These are phyloP conservation scores for Platorchestia sp. DNA, from an alignment of 1,140 invertebrate genomes.

Conservation along the genomic window DNA sequence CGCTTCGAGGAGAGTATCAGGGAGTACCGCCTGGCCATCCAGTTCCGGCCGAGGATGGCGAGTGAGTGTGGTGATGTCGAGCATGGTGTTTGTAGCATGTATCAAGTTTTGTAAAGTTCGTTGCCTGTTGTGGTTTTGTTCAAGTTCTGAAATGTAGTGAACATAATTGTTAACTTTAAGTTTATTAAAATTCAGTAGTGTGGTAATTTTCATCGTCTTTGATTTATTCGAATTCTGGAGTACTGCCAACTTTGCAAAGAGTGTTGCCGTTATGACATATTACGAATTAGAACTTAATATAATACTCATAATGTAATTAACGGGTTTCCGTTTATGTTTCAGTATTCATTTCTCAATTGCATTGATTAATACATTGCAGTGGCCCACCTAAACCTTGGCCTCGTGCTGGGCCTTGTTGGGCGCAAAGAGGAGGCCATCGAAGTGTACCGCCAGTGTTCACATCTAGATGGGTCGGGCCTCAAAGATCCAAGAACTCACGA, in stretches of 20 bases:
- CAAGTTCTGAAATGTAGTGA: no score
- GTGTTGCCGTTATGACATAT: no score
- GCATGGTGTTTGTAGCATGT: no score
- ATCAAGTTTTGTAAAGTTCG: no score
- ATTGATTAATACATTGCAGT: slow-evolving; percentile 77
- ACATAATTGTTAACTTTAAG: neutral
- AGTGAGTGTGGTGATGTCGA: slow-evolving; percentile 78
- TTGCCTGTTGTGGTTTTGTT: no score
- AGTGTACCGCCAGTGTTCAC: slow-evolving; percentile 84
- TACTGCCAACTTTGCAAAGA: neutral
- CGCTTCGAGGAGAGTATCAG: slow-evolving; percentile 89
- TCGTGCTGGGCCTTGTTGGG: slow-evolving; percentile 86
- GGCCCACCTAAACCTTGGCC: slow-evolving; percentile 94
- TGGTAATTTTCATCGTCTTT: neutral
- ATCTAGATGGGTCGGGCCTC: slow-evolving; percentile 86
- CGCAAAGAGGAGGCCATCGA: slow-evolving; percentile 86
- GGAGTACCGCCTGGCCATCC: slow-evolving; percentile 92
- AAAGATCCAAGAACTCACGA: slow-evolving; percentile 92
- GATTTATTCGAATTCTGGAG: neutral
- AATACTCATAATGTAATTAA: neutral
- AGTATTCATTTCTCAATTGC: neutral
- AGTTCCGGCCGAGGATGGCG: slow-evolving; percentile 93
- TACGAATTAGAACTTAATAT: neutral
- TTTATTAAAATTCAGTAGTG: neutral
- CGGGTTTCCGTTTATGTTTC: neutral